Evolutionary conservation across 2,888 invertebrate species (phyloP).

Genomic region (Erynnis tages): DNA sequence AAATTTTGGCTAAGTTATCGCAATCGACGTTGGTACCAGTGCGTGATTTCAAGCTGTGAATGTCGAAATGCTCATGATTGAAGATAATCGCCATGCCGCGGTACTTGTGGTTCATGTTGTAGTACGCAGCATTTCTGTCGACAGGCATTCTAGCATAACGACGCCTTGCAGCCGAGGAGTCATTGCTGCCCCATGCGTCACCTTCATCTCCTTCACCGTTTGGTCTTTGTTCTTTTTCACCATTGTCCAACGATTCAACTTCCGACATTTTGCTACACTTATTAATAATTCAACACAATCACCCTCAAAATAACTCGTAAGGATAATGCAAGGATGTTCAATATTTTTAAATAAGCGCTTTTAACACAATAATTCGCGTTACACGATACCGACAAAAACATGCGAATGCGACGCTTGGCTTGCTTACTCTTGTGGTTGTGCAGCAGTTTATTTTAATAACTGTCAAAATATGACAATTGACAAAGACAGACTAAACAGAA

Average conservation of each 20-base stretch:
- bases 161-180: conserved; percentile 54
- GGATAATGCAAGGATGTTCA: too few species aligned
- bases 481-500: too few species aligned
- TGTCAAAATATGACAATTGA: too few species aligned
- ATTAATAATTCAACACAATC: neutral
- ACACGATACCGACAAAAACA: too few species aligned
- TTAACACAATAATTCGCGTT: too few species aligned
- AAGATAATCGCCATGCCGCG: conserved; percentile 94
- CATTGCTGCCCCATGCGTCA: conserved; percentile 72
- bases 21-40: conserved; percentile 94
- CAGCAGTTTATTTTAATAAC: too few species aligned
- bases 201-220: conserved; percentile 72
- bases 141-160: conserved; percentile 82
- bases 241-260: conserved; percentile 53
- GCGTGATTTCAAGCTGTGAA: conserved; percentile 85
- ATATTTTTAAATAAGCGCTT: too few species aligned
- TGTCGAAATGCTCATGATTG: conserved; percentile 92
- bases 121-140: conserved; percentile 86
- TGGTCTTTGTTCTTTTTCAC: conserved; percentile 69
- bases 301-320: too few species aligned
- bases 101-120: conserved; percentile 92
- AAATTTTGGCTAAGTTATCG: conserved; percentile 84
- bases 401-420: too few species aligned
- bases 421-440: too few species aligned
- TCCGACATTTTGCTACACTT: conserved; percentile 52